Evolutionary conservation across 1,140 invertebrate species (phyloP).

Genomic region (Drosophila trapezifrons): DNA sequence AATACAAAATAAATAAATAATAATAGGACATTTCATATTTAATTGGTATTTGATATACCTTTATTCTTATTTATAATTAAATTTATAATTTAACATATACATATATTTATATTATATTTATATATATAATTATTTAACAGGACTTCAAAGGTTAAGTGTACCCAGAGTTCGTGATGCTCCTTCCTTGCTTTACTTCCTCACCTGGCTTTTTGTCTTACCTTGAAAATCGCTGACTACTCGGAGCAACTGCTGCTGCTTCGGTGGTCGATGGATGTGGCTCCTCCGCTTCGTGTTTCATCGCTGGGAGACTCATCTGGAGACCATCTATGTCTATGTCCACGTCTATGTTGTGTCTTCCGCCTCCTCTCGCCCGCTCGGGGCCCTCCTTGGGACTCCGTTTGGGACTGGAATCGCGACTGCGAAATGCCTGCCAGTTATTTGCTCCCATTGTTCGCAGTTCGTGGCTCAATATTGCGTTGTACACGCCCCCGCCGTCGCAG

Average conservation of each 20-base stretch:
- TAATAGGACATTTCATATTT: too few species aligned
- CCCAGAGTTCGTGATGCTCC: conserved; percentile 21
- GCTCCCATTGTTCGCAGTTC: conserved; percentile 80
- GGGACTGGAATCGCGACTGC: conserved; percentile 22
- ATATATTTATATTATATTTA: neutral
- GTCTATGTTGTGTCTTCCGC: conserved; percentile 26
- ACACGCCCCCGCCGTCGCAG: conserved; percentile 2
- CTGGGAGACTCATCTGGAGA: conserved; percentile 47
- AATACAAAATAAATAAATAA: too few species aligned
- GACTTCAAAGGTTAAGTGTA: conserved; percentile 9
- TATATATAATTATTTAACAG: neutral
- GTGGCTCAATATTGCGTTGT: conserved; percentile 77
- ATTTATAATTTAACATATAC: too few species aligned
- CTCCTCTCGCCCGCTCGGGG: neutral
- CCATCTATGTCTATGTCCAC: conserved; percentile 47
- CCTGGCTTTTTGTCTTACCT: conserved; percentile 68
- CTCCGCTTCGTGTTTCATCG: conserved; percentile 50
- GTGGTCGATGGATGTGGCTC: conserved; percentile 63
- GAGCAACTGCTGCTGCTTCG: conserved; percentile 52
- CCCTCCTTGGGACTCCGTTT: neutral
- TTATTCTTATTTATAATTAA: too few species aligned
- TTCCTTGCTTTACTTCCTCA: conserved; percentile 7
- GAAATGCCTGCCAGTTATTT: conserved; percentile 80
- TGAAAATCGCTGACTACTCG: conserved; percentile 73
- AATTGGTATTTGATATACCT: too few species aligned